Evolutionary conservation across 1,140 invertebrate species (phyloP).

Genomic region (Delia radicum): DNA sequence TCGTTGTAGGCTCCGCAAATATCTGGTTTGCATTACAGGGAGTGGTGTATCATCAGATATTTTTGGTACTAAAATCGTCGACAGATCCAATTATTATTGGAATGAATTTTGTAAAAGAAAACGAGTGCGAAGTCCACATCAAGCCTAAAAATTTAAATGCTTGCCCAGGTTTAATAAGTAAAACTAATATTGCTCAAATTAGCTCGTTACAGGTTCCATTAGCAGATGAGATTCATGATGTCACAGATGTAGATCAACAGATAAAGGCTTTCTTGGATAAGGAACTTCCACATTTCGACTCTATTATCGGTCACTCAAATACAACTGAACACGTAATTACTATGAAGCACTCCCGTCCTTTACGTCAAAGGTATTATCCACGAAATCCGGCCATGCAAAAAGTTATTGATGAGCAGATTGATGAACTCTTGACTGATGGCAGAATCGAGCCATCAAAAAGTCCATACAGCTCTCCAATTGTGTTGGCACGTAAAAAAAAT

Average conservation of each 20-base stretch:
- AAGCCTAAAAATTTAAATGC: neutral
- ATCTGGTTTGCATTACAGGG: neutral
- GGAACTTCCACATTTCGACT: neutral
- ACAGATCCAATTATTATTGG: neutral
- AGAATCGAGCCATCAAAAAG: conserved; percentile 23
- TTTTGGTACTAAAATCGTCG: neutral
- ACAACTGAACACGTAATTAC: neutral
- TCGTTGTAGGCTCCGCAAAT: neutral
- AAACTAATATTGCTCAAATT: neutral
- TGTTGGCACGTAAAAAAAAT: too few species aligned
- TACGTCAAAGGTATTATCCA: neutral
- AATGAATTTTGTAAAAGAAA: neutral
- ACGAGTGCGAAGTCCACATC: neutral
- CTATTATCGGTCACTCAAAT: neutral
- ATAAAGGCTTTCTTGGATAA: neutral
- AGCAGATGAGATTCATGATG: neutral
- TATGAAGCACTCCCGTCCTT: neutral
- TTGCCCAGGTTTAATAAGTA: too few species aligned
- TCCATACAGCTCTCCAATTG: too few species aligned
- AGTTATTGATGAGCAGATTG: conserved; percentile 16
- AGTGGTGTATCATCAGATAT: neutral
- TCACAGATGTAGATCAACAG: neutral
- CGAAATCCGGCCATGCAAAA: neutral
- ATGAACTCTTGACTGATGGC: neutral
- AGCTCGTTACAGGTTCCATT: neutral